Evolutionary conservation across 2,888 invertebrate species (phyloP).

Genomic region (Callyntrura guangdongensis): DNA sequence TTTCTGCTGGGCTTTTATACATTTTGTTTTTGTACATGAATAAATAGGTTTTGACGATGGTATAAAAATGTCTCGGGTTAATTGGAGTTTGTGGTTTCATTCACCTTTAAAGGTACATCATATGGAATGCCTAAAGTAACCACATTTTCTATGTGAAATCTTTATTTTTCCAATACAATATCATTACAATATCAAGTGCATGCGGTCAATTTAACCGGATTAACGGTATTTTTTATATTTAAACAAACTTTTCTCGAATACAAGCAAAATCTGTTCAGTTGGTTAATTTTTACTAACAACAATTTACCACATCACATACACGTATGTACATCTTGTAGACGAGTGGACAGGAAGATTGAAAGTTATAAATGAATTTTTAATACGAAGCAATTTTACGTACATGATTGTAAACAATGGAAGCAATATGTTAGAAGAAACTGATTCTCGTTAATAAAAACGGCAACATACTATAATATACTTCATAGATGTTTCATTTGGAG

Average conservation of each 20-base stretch:
- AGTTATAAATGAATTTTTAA: not conserved
- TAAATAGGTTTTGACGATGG: no score
- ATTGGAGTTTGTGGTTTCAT: no score
- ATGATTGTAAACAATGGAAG: conserved; percentile 63
- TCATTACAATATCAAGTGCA: not conserved
- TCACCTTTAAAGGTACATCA: no score
- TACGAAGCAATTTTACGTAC: conserved; percentile 9
- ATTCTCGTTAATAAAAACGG: conserved; percentile 26
- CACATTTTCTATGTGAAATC: not conserved
- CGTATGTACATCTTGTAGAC: not conserved
- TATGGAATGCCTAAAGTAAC: not conserved
- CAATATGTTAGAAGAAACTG: conserved; percentile 69
- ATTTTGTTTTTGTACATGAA: no score
- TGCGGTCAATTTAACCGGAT: not conserved
- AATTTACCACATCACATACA: not conserved
- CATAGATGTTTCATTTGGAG: not conserved
- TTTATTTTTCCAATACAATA: not conserved
- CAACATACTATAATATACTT: not conserved
- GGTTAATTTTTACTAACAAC: not conserved
- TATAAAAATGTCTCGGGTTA: no score
- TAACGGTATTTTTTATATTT: conserved; percentile 33
- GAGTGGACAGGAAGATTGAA: no score
- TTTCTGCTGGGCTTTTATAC: no score
- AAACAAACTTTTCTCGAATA: not conserved
- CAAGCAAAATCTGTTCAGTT: not conserved